Conservation (phyloP, 2,797 vertebrate genomes). For the Scolopax bukidnonensis region DNA sequence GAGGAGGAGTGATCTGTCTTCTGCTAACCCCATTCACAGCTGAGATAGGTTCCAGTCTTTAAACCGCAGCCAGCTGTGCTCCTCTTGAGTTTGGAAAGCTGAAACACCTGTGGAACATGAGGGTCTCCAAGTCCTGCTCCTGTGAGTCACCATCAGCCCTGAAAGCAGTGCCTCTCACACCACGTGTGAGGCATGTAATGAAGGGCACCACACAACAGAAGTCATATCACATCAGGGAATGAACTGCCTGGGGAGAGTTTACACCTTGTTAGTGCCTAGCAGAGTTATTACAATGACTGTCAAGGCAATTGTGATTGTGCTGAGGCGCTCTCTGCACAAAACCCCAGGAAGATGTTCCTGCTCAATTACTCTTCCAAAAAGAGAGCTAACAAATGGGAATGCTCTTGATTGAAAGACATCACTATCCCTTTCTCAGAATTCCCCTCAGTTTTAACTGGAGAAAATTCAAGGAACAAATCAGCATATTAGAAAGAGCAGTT, state of each 20-base stretch:
- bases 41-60: not conserved
- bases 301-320: not conserved
- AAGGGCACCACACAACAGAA: not conserved
- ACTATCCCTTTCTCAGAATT: not conserved
- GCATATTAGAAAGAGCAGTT: not conserved
- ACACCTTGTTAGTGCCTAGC: not conserved
- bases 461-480: not conserved
- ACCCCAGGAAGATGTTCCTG: not conserved
- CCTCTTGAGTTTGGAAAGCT: not conserved
- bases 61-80: not conserved
- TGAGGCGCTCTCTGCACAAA: not conserved
- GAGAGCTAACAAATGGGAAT: not conserved
- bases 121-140: not conserved
- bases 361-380: not conserved
- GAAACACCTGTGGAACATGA: fast-evolving
- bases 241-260: not conserved
- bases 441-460: not conserved
- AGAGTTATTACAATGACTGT: not conserved
- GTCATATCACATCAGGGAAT: fast-evolving
- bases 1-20: not conserved
- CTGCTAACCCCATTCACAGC: not conserved
- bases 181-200: not conserved
- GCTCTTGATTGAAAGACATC: not conserved
- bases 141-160: not conserved
- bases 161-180: not conserved